Conservation (phyloP, 2,797 vertebrate genomes). For the Setipinna tenuifilis region DNA sequence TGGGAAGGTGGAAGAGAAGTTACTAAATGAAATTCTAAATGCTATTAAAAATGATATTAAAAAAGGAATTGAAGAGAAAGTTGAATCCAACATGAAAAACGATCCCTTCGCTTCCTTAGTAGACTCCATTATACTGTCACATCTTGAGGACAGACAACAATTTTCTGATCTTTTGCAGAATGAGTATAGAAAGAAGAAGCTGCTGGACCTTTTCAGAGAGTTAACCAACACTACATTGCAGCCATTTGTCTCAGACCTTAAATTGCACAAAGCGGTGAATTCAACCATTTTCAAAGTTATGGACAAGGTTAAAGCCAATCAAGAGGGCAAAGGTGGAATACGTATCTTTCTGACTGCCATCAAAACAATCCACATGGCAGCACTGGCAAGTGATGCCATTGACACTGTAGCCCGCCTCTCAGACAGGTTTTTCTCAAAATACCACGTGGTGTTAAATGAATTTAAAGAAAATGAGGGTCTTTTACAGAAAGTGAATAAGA, state of each 20-base stretch:
- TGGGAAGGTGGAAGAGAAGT: constrained; percentile 18
- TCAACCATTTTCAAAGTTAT: constrained; percentile 22
- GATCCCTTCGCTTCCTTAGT: not conserved
- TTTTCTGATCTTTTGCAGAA: constrained; percentile 21
- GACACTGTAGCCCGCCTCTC: not conserved
- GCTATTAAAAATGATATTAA: constrained; percentile 10
- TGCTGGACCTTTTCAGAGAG: constrained; percentile 22
- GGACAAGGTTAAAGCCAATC: not conserved
- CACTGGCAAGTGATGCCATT: not conserved
- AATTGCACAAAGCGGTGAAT: constrained; percentile 18
- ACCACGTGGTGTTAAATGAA: not conserved
- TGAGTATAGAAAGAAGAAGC: not conserved
- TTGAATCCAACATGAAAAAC: constrained; percentile 19
- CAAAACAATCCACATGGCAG: not conserved
- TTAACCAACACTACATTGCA: not conserved
- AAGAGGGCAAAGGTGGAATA: not conserved
- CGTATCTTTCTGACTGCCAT: not conserved
- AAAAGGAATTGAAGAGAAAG: not conserved
- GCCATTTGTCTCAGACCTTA: constrained; percentile 23
- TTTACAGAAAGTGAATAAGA: constrained; percentile 10
- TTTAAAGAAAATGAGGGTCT: not conserved
- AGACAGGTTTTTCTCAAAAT: not conserved
- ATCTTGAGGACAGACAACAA: constrained; percentile 3
- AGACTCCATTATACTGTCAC: constrained; percentile 34
- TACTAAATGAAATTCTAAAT: not conserved